These are phyloP conservation scores for Haemorhous mexicanus DNA, from an alignment of 2,113 vertebrate species.

Conservation along the genomic window DNA sequence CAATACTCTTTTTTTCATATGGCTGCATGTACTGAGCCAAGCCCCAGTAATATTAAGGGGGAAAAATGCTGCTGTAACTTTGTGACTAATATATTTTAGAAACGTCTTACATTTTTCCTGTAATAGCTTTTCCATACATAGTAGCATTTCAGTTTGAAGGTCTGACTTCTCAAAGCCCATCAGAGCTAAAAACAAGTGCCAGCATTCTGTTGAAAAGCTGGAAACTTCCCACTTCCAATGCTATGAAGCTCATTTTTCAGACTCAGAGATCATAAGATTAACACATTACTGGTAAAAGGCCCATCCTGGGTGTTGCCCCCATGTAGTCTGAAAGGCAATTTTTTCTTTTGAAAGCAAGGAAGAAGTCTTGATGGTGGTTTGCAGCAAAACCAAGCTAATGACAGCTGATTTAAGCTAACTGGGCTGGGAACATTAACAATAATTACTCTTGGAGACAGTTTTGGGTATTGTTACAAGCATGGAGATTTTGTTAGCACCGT, in stretches of 20 bases:
- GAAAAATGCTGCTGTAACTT: neutral
- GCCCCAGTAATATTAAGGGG: neutral
- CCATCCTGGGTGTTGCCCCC: neutral
- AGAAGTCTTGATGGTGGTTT: neutral
- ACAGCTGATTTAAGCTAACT: neutral
- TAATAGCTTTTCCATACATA: constrained; percentile 61
- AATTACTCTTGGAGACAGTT: neutral
- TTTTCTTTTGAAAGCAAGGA: neutral
- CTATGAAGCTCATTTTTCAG: constrained; percentile 24
- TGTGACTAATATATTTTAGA: constrained; percentile 51
- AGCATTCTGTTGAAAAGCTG: constrained; percentile 5
- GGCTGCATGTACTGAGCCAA: neutral
- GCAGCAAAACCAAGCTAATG: neutral
- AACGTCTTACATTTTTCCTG: constrained; percentile 24
- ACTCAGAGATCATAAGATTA: neutral
- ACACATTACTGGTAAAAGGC: neutral
- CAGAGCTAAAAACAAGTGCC: constrained; percentile 10
- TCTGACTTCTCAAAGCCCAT: constrained; percentile 35
- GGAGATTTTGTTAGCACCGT: neutral
- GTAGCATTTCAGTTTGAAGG: constrained; percentile 41
- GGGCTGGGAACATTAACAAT: neutral
- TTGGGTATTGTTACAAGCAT: neutral
- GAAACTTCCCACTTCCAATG: neutral
- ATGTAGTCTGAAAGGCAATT: neutral
- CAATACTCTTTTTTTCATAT: constrained; percentile 42